Base-by-base conservation (phyloP, 2,797 vertebrate species). In the Acropternis orthonyx region DNA sequence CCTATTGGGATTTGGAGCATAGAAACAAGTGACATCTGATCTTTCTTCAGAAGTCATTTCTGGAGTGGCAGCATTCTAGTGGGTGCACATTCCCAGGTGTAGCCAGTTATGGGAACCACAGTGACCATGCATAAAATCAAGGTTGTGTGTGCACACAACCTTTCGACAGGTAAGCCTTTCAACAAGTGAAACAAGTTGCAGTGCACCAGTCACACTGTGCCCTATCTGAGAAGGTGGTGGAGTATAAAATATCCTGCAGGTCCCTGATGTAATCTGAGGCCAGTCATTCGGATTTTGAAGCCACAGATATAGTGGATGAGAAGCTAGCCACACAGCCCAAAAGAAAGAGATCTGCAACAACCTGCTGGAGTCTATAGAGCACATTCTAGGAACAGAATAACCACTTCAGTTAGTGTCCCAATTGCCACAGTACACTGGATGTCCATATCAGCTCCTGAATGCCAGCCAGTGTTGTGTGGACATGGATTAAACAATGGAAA, bases 401-500 rank as follows among this genome's bases (percentile, higher is more conserved):
- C 19, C 8, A 24, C 9, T 46, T 59, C 13, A 66, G 34, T 56
- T 34, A 67, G 32, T 62, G 27, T 4, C 71, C 34, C 14, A 13
- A 0, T 46, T 69, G 13, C 19, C 24, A 82, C 34, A 55, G 46
- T 54, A n/a, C 27, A 16, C 10, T 83, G 41, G 39, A 54, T 62
- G 48, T 26, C 59, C 46, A 30, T 76, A 55, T 49, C 7, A 14
- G 1, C n/a, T 77, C 17, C 30, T 43, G 58, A 11, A 54, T 39
- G 13, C 39, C 52, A 88, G 83, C 17, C 59, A 80, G 5, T 30
- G 37, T 30, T 88, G 27, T 27, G n/a, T 76, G n/a, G 28, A 14
- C 52, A 51, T 83, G n/a, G 67, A 51, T 74, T 54, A 92, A 85
- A 92, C 72, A 73, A 82, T 62, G n/a, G 72, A 43, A 90, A 91